These are phyloP conservation scores for Zoanthus solanderi DNA, from an alignment of 92 coral and sea anemone genomes.

Conservation along the genomic window DNA sequence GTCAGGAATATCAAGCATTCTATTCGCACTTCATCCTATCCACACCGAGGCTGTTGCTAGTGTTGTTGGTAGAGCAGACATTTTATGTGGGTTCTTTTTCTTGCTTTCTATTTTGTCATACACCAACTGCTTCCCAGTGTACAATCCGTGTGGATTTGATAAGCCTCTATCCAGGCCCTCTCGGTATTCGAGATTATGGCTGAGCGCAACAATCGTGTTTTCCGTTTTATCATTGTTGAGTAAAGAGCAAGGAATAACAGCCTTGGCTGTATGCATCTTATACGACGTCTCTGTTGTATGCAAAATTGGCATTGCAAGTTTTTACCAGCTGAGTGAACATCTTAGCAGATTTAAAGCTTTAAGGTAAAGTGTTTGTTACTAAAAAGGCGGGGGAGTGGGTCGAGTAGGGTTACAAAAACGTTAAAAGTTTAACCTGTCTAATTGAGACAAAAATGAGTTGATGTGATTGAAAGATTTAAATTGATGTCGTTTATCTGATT, in stretches of 20 bases:
- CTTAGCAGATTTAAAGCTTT: constrained; percentile 8
- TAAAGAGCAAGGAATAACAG: constrained; percentile 87
- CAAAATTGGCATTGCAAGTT: constrained; percentile 35
- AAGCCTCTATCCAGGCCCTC: constrained; percentile 43
- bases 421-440: no score
- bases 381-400: not conserved
- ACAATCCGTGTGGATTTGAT: not conserved
- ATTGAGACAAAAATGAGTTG: no score
- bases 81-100: constrained; percentile 75
- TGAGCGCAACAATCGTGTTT: constrained; percentile 51
- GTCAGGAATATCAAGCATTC: constrained; percentile 63
- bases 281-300: constrained; percentile 72
- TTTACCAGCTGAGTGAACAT: not conserved
- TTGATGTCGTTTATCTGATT: no score
- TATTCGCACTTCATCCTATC: constrained; percentile 85
- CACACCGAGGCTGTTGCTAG: constrained; percentile 90
- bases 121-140: constrained; percentile 53
- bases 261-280: constrained; percentile 68
- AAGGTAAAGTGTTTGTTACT: constrained; percentile 53
- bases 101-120: constrained; percentile 73
- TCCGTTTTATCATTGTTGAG: constrained; percentile 68
- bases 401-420: not conserved
- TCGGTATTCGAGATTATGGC: constrained; percentile 70
- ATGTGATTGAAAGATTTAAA: no score
- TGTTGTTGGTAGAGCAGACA: constrained; percentile 83